These are phyloP conservation scores for Nanorana parkeri DNA, from an alignment of 2,113 vertebrate genomes.

Conservation along the genomic window DNA sequence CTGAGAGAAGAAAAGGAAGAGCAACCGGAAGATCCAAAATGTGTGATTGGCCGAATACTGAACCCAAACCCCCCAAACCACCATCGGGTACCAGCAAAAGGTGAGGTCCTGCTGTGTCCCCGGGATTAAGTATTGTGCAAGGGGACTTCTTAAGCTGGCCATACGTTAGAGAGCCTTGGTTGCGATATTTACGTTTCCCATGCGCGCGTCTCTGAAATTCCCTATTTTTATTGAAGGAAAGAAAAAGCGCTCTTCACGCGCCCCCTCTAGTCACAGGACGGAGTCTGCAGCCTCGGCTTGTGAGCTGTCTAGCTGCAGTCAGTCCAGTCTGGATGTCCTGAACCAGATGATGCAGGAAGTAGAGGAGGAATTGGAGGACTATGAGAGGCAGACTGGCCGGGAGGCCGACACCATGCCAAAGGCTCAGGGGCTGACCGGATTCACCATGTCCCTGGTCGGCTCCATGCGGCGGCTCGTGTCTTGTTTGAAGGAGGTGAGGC, in stretches of 20 bases:
- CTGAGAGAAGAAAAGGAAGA: conserved; percentile 62
- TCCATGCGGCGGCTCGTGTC: conserved; percentile 81
- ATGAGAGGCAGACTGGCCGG: conserved; percentile 74
- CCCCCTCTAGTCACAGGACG: conserved; percentile 56
- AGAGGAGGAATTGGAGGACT: conserved; percentile 79
- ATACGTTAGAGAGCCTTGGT: too few relatives aligned
- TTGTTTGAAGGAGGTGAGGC: conserved; percentile 83
- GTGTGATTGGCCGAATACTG: conserved; percentile 75
- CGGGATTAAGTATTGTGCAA: too few relatives aligned
- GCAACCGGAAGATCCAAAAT: conserved; percentile 51
- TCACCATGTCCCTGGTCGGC: conserved; percentile 85
- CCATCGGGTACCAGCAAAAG: conserved; percentile 69
- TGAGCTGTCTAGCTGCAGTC: conserved; percentile 65
- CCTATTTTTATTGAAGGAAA: conserved; percentile 63
- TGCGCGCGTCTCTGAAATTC: too few relatives aligned
- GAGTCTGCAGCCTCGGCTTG: conserved; percentile 62
- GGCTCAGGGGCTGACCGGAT: conserved; percentile 80
- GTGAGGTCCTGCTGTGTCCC: conserved; percentile 57
- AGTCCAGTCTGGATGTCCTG: conserved; percentile 79
- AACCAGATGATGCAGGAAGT: conserved; percentile 83
- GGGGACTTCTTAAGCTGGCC: too few relatives aligned
- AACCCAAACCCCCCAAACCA: conserved; percentile 72
- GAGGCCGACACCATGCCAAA: conserved; percentile 61
- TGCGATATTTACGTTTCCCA: too few relatives aligned
- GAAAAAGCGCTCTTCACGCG: conserved; percentile 58